Percentiles rank a stretch among this genome's conserved stretches.
phyloP scores from a whole-genome alignment of 2,888 invertebrate species.

The Drosophila meridiana region DNA sequence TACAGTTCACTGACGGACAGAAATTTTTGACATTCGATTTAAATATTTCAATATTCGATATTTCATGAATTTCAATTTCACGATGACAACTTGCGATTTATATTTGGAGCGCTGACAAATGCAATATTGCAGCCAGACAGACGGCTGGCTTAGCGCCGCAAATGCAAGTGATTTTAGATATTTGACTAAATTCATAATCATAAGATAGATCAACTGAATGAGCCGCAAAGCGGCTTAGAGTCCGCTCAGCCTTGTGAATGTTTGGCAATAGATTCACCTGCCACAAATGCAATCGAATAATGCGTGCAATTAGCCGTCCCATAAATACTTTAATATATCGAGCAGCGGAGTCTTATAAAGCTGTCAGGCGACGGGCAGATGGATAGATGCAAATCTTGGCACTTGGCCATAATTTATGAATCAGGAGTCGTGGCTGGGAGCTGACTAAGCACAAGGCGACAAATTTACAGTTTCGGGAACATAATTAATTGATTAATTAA shows the following conservation, averaged over 20 bases:
- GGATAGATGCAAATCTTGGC: constrained; percentile 8
- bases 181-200: neutral
- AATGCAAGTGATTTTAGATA: neutral
- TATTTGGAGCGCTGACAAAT: constrained; percentile 13
- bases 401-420: constrained; percentile 55
- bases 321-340: neutral
- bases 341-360: neutral
- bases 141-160: neutral
- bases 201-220: neutral
- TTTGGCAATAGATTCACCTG: neutral
- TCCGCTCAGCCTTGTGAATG: neutral
- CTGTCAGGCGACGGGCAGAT: constrained; percentile 13
- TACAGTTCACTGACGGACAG: constrained; percentile 25
- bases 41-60: constrained; percentile 42
- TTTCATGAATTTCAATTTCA: constrained; percentile 36
- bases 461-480: constrained; percentile 72
- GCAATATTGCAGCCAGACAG: constrained; percentile 1
- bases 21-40: constrained; percentile 47
- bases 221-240: neutral
- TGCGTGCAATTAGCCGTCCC: neutral
- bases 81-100: constrained; percentile 27
- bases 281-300: neutral
- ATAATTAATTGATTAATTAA: constrained; percentile 79
- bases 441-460: constrained; percentile 43
- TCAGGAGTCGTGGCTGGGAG: constrained; percentile 10